Evolutionary conservation across 2,113 vertebrate species (phyloP), one percentile per base, ranked within the genome.

Genomic region (Thamnophis sirtalis): DNA sequence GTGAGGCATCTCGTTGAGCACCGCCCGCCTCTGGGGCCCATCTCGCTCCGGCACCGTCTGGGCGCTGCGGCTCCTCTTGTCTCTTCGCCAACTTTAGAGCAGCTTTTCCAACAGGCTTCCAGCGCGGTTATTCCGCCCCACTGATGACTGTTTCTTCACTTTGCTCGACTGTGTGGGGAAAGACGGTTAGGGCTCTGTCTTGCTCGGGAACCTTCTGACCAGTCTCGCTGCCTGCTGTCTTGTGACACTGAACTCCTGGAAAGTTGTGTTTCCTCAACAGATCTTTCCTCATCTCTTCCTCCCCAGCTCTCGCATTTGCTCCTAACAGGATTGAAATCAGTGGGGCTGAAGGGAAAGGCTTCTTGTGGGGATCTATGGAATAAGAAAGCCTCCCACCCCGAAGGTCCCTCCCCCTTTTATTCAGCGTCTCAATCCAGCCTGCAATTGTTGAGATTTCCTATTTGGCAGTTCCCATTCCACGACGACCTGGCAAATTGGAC

Each of bases 71-170:
- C 68, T 73, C 6, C n/a, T 73, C 68, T 38, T 3, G n/a, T 38
- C 13, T 73, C 15, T 38, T 19, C 13, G 68, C 68, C 68, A 80
- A 80, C 15, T 80, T 80, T 38, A 21, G 7, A 80, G 15, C 33
- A 0, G 33, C 33, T 80, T 80, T 80, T 43, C 6, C 33, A 19
- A 8, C 33, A 1, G 68, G n/a, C 68, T 73, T 73, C 68, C 33
- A 21, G 68, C 6, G 17, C 33, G 6, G n/a, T 38, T 19, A 19
- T 17, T 80, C n/a, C 19, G 33, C 0, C 33, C 15, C 68, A 3
- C n/a, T 8, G 4, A 3, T 43, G 0, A 1, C 73, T 0, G 7
- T 43, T 38, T 4, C 6, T 38, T 38, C n/a, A 43, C 15, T 21
- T 43, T 80, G 7, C 33, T 9, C 73, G 2, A 80, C 38, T 43